Evolutionary conservation across 2,113 vertebrate genomes (phyloP).

Genomic region (Pipra filicauda): DNA sequence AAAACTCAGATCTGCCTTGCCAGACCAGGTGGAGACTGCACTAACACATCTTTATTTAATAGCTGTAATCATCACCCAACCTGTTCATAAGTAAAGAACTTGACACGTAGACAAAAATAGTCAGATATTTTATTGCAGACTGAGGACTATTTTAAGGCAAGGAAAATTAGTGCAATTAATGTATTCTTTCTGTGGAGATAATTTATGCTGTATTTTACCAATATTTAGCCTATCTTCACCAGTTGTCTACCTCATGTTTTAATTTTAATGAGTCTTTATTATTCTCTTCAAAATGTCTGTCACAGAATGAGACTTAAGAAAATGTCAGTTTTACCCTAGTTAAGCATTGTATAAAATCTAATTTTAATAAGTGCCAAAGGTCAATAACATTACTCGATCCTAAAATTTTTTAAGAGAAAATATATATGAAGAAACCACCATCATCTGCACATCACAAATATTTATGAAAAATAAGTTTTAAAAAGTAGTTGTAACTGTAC

Average conservation of each 20-base stretch:
- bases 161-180: not conserved
- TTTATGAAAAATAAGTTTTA: not conserved
- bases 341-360: not conserved
- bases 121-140: not conserved
- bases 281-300: not conserved
- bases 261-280: not conserved
- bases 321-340: not conserved
- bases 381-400: not conserved
- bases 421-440: not conserved
- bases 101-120: not conserved
- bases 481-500: not conserved
- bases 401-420: not conserved
- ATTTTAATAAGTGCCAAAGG: not conserved
- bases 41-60: not conserved
- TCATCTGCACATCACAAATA: not conserved
- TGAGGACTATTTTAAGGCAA: not conserved
- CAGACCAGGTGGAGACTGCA: not conserved
- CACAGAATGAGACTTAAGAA: not conserved
- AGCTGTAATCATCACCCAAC: not conserved
- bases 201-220: not conserved
- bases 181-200: not conserved
- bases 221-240: not conserved
- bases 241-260: not conserved
- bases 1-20: not conserved
- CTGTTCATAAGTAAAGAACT: not conserved